Base-by-base conservation (phyloP, 1,140 invertebrate species). In the Cotesia chilonis region DNA sequence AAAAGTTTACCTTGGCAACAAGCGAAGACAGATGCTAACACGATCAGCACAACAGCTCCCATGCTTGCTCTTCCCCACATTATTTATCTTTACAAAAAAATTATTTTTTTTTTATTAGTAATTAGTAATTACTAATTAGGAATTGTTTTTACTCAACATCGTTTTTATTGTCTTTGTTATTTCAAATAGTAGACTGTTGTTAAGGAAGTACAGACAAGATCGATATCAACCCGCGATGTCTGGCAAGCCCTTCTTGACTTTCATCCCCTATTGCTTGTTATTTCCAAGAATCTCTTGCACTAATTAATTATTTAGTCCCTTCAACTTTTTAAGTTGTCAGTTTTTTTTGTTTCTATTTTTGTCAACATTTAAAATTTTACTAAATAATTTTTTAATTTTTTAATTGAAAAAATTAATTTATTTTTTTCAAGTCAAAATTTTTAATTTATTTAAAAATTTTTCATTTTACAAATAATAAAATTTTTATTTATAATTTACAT, bases 31-130 rank as follows among this genome's bases (percentile, higher is more conserved):
- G 77, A 80, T 10, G 76, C 68, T 75, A 76, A 81, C 4, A 82
- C 66, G 60, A 83, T 70, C 55, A 81, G 77, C 68, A 80, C 75
- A 70, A 85, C 74, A n/a, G 74, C 81, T 67, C 80, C 77, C 77
- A 84, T 84, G 63, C 80, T 84, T 68, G 81, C 83, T 81, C 79
- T 79, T 65, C 79, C 81, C 84, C 83, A 84, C 84, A 85, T 86
- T 68, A 63, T 77, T 71, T 70, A 52, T 47, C 10, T 60, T 55
- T 63, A n/a, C 28, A 63, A 37, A n/a, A 37, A 37, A 37, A 37
- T 20, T 7, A 28, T 14, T 14, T 5, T 55, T 20, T 55, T 20
- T 14, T 55, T 55, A 55, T 55, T 6, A 12, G 54, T 10, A n/a
- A 55, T 55, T 6, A 12, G 54, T 10, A n/a, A 14, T 12, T 17